These are phyloP conservation scores for Bombus terrestris DNA, from an alignment of 1,140 invertebrate genomes.

Conservation along the genomic window DNA sequence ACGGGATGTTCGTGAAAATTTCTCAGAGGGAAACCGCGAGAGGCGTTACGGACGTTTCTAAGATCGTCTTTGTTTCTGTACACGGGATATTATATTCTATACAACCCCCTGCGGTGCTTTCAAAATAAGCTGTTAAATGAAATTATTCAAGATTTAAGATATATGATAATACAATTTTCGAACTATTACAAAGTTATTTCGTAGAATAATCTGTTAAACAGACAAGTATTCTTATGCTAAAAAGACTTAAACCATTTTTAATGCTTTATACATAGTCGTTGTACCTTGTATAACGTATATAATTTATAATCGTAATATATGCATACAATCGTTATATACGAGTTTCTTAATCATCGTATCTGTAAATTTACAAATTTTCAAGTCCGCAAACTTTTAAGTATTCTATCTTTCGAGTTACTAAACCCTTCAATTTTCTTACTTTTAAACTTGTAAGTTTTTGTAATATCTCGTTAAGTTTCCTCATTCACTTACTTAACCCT, in stretches of 20 bases:
- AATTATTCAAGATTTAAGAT: neutral
- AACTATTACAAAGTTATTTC: neutral
- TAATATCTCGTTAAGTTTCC: neutral
- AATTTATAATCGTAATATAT: too few species aligned
- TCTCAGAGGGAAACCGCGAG: neutral
- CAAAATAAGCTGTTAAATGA: neutral
- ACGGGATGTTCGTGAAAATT: conserved; percentile 1
- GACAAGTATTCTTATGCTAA: too few species aligned
- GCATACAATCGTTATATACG: too few species aligned
- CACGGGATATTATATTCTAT: neutral
- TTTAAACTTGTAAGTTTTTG: neutral
- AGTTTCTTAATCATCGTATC: neutral
- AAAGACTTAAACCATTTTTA: neutral
- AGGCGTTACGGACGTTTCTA: neutral
- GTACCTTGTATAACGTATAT: too few species aligned
- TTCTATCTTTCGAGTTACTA: neutral
- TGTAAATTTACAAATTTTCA: neutral
- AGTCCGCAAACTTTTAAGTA: neutral
- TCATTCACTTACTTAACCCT: neutral
- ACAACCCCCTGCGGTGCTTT: neutral
- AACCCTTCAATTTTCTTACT: neutral
- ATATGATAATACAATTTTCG: neutral
- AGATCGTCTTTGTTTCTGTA: conserved; percentile 5
- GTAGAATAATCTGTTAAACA: neutral
- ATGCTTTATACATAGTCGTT: neutral